Evolutionary conservation across 2,113 vertebrate species (phyloP).

Genomic region (Gnathonemus longibarbis): DNA sequence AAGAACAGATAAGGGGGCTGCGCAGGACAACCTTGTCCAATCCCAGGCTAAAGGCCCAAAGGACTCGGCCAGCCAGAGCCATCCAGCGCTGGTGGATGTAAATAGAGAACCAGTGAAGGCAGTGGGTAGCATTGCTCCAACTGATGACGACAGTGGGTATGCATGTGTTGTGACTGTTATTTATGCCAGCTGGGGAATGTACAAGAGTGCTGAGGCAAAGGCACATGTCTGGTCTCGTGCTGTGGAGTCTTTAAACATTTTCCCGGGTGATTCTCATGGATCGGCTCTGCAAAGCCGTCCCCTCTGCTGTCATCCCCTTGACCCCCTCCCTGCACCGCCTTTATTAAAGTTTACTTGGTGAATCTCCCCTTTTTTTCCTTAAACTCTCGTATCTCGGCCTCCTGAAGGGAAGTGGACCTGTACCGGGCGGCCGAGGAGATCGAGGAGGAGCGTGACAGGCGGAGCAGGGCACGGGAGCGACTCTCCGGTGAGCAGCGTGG

Average conservation of each 20-base stretch:
- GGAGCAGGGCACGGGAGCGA: neutral
- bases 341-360: neutral
- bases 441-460: constrained; percentile 26
- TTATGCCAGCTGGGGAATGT: neutral
- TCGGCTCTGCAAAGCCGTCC: neutral
- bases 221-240: neutral
- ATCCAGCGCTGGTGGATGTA: neutral
- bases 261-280: neutral
- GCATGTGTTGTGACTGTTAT: neutral
- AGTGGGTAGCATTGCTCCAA: neutral
- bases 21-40: neutral
- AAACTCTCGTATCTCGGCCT: neutral
- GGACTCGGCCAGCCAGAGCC: neutral
- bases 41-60: neutral
- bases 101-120: neutral
- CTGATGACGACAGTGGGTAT: neutral
- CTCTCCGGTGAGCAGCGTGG: neutral
- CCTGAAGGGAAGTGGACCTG: constrained; percentile 28
- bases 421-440: constrained; percentile 38
- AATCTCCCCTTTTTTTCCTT: neutral
- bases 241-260: neutral
- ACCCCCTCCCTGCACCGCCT: neutral
- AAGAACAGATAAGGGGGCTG: neutral
- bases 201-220: neutral
- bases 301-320: neutral